phyloP scores from a whole-genome alignment of 2,888 invertebrate species.

The Napeogenes sylphis region DNA sequence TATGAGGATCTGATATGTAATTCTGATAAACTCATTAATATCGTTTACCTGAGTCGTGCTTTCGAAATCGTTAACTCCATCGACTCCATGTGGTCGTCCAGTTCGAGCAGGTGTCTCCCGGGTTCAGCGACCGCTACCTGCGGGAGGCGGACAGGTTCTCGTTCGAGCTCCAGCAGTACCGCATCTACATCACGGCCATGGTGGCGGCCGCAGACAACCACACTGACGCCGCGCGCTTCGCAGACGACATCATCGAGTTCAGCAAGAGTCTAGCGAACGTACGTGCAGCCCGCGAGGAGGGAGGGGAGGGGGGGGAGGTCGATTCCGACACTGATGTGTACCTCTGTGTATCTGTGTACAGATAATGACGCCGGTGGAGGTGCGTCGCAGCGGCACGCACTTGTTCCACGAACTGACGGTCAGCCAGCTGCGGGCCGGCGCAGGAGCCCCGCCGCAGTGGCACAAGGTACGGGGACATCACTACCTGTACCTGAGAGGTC shows the following conservation, averaged over 20 bases:
- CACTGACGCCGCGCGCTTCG: conserved; percentile 69
- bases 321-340: too few relatives aligned
- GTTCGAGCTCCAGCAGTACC: conserved; percentile 79
- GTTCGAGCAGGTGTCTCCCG: conserved; percentile 82
- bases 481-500: too few relatives aligned
- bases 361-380: conserved; percentile 82
- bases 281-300: conserved; percentile 8
- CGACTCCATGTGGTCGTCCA: conserved; percentile 38
- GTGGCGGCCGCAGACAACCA: conserved; percentile 66
- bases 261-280: conserved; percentile 81
- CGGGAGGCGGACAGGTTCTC: conserved; percentile 78
- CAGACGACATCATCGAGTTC: conserved; percentile 78
- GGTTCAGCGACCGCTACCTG: conserved; percentile 81
- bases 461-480: conserved; percentile 47
- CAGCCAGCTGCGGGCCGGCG: conserved; percentile 72
- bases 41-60: too few relatives aligned
- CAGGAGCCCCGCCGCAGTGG: conserved; percentile 71
- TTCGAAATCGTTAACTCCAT: too few relatives aligned
- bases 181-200: conserved; percentile 78
- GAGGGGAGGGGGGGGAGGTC: too few relatives aligned
- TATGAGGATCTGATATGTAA: too few relatives aligned
- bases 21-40: too few relatives aligned
- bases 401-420: conserved; percentile 81
- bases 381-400: conserved; percentile 79
- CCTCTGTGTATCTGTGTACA: conserved; percentile 36